Conservation (phyloP, 2,888 invertebrate genomes). For the Aleiodes alternator region DNA sequence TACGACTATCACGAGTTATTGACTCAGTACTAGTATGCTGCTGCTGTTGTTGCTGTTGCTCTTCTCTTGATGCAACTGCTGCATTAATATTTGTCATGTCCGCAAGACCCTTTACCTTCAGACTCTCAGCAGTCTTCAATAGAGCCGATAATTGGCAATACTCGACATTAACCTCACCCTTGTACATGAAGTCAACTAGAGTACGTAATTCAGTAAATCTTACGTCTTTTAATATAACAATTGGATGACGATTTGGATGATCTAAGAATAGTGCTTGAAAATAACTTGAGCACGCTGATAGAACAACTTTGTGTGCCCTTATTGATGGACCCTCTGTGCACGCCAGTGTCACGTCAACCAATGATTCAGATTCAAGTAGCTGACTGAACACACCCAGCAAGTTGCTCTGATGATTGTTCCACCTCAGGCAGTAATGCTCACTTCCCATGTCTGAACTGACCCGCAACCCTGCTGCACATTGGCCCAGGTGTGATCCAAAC, state of each 20-base stretch:
- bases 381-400: constrained; percentile 97
- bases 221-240: constrained; percentile 96
- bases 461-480: constrained; percentile 79
- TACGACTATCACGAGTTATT: constrained; percentile 37
- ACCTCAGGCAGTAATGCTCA: constrained; percentile 99
- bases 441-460: constrained; percentile 96
- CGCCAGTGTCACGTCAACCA: constrained; percentile 97
- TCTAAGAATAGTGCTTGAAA: constrained; percentile 95
- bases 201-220: constrained; percentile 92
- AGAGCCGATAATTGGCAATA: constrained; percentile 94
- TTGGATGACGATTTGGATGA: constrained; percentile 94
- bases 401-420: constrained; percentile 99
- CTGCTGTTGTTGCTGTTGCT: constrained; percentile 77
- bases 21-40: constrained; percentile 62
- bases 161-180: constrained; percentile 96
- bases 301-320: constrained; percentile 95
- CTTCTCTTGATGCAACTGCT: constrained; percentile 76
- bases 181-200: constrained; percentile 97
- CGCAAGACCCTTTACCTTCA: constrained; percentile 94
- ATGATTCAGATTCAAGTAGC: constrained; percentile 95
- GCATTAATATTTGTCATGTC: constrained; percentile 92
- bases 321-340: constrained; percentile 97
- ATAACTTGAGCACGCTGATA: constrained; percentile 96
- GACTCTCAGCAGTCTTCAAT: constrained; percentile 93
- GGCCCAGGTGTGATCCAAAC: not conserved